Evolutionary conservation across 2,797 vertebrate species (phyloP), one percentile per base, ranked within the genome.

Genomic region (Clangula hyemalis): DNA sequence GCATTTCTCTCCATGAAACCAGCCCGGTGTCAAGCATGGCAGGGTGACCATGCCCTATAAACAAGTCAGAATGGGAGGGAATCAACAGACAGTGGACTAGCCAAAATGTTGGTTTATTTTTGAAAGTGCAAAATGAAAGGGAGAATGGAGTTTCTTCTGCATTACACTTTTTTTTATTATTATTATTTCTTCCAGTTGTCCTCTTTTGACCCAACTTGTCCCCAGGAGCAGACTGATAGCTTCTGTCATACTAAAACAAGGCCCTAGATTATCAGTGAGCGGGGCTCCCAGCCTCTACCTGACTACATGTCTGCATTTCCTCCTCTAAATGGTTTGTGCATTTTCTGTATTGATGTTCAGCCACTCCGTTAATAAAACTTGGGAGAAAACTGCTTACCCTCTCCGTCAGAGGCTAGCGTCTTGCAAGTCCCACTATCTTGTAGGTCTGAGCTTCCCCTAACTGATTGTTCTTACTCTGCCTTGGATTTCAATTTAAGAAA

Each of bases 151-250:
- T 57, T 93, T 61, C 70, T 74, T 85, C 68, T 60, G 38, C 20
- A 1, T 85, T 76, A 10, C 39, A 27, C 1, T 49, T 68, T 69
- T 41, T 38, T 79, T 74, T 58, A 4, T 43, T 45, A 19, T 45
- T 45, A 45, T 14, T 47, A 13, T 49, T 25, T 25, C 58, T 86
- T 39, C 34, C 39, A 72, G 18, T 78, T 93, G 68, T 85, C 83
- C 83, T 85, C 25, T 85, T 87, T 47, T 89, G 73, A 94, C 74
- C 78, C 91, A 88, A 65, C 17, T 61, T 93, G 53, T 96, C 69
- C 51, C 68, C 85, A 61, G 77, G 91, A 91, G 85, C 53, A 45
- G 69, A 45, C 36, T 77, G 80, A 87, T 65, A 79, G 64, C 22
- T 91, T 73, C 30, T 73, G 28, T 82, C 78, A 68, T 81, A 77